Conservation (phyloP, 1,140 invertebrate genomes). For the Carcinoscorpius rotundicauda region DNA sequence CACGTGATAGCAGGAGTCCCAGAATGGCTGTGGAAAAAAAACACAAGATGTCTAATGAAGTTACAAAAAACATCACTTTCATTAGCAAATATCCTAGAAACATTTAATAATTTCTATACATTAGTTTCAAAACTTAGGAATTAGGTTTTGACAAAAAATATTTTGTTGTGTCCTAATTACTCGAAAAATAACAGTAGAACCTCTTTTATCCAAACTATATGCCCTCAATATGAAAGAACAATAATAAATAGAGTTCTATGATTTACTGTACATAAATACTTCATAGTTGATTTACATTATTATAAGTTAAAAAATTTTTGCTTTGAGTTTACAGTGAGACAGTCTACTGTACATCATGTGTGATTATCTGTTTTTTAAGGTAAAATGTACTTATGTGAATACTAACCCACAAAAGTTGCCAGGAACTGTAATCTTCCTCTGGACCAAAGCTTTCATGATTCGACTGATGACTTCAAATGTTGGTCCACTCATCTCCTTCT, state of each 20-base stretch:
- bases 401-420: conserved; percentile 76
- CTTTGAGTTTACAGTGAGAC: too few relatives aligned
- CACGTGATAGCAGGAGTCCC: conserved; percentile 86
- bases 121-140: conserved; percentile 5
- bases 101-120: not conserved
- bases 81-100: too few relatives aligned
- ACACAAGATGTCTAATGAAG: conserved; percentile 12
- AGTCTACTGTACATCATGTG: not conserved
- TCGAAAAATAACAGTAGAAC: too few relatives aligned
- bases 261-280: too few relatives aligned
- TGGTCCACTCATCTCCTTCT: conserved; percentile 80
- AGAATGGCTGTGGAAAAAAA: conserved; percentile 52
- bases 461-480: conserved; percentile 91
- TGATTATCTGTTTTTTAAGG: not conserved
- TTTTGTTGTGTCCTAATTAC: too few relatives aligned
- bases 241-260: too few relatives aligned
- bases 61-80: not conserved
- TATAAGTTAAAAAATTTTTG: too few relatives aligned
- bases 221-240: too few relatives aligned
- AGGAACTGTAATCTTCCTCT: conserved; percentile 87
- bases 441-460: conserved; percentile 92
- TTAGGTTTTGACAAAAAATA: too few relatives aligned
- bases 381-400: conserved; percentile 4
- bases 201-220: too few relatives aligned
- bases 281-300: too few relatives aligned